phyloP scores from a whole-genome alignment of 2,888 invertebrate genomes.

The Steinernema hermaphroditum region DNA sequence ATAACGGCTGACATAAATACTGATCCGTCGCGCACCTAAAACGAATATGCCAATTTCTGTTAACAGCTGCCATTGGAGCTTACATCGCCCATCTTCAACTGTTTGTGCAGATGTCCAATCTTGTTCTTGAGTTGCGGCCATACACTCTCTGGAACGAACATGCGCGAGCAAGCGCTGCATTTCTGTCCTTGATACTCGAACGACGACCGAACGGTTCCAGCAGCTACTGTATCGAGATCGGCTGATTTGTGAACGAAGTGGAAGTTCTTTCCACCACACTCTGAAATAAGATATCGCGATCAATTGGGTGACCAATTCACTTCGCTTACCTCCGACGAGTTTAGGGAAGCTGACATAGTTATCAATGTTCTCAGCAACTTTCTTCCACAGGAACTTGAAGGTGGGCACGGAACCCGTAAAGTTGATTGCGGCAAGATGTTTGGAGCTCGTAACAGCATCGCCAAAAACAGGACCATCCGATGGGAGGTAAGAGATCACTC shows the following conservation, averaged over 20 bases:
- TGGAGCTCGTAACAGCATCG: conserved; percentile 81
- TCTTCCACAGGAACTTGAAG: conserved; percentile 77
- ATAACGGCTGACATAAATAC: conserved; percentile 92
- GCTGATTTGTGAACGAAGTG: conserved; percentile 93
- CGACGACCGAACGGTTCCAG: conserved; percentile 82
- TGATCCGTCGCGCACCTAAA: conserved; percentile 59
- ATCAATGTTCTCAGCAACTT: conserved; percentile 84
- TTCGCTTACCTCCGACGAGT: conserved; percentile 74
- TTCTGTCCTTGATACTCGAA: conserved; percentile 96
- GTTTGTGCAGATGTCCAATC: conserved; percentile 74
- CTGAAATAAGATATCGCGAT: conserved; percentile 71
- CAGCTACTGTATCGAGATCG: conserved; percentile 79
- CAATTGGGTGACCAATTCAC: background rate
- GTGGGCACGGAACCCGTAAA: conserved; percentile 92
- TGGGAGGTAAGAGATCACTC: conserved; percentile 95
- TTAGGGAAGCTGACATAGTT: conserved; percentile 87
- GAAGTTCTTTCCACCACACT: conserved; percentile 98
- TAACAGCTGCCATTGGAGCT: too few species aligned
- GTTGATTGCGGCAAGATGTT: conserved; percentile 87
- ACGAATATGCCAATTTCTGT: conserved; percentile 1
- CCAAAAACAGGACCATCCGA: conserved; percentile 94
- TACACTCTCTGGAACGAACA: conserved; percentile 88
- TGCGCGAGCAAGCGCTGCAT: conserved; percentile 95
- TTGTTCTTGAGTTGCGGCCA: conserved; percentile 77
- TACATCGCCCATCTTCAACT: conserved; percentile 82